These are phyloP conservation scores for Sebastes iracundus DNA, from an alignment of 2,797 vertebrate genomes.

Conservation along the genomic window DNA sequence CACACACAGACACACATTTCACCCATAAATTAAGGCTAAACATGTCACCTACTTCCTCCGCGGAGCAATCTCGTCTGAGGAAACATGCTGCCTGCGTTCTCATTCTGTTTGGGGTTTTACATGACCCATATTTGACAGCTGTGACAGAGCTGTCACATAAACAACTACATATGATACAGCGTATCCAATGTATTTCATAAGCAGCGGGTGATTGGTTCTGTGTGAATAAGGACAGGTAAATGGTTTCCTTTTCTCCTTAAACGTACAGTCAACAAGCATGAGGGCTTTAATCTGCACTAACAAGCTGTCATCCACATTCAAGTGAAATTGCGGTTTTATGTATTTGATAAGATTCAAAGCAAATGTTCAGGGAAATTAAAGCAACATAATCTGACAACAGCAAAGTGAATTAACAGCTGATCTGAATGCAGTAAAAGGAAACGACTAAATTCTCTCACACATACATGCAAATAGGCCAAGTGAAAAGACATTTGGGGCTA, in stretches of 20 bases:
- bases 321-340: neutral
- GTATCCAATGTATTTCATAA: slow-evolving; percentile 12
- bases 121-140: slow-evolving; percentile 36
- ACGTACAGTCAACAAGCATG: neutral
- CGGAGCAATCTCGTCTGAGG: slow-evolving; percentile 18
- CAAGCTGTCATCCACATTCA: slow-evolving; percentile 11
- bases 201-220: neutral
- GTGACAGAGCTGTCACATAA: slow-evolving; percentile 42
- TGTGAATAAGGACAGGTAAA: slow-evolving; percentile 17
- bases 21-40: slow-evolving; percentile 48
- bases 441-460: neutral
- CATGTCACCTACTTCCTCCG: slow-evolving; percentile 43
- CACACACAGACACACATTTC: slow-evolving; percentile 13
- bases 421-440: neutral
- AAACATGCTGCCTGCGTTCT: slow-evolving; percentile 24
- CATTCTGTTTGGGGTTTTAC: slow-evolving; percentile 24
- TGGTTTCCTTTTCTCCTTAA: neutral
- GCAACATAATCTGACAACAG: neutral
- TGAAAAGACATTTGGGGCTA: neutral
- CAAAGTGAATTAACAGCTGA: slow-evolving; percentile 2
- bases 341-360: neutral
- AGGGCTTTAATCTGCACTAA: slow-evolving; percentile 23
- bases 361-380: neutral
- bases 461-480: neutral
- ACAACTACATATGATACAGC: slow-evolving; percentile 19